phyloP scores from a whole-genome alignment of 2,888 invertebrate species.

The Dusona sp. region DNA sequence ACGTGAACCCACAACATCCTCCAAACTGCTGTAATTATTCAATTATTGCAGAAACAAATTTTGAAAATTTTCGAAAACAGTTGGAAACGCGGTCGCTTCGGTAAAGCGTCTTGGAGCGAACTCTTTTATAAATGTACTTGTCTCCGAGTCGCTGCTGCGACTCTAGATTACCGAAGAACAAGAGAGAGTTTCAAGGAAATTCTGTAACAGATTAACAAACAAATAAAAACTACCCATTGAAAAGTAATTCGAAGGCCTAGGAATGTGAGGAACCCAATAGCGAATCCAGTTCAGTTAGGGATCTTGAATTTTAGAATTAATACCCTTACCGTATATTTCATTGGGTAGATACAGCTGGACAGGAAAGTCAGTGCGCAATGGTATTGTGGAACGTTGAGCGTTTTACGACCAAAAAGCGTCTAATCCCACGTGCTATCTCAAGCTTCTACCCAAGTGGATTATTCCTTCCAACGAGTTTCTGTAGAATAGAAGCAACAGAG shows the following conservation, averaged over 20 bases:
- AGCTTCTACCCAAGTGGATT: constrained; percentile 51
- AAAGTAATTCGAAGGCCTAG: neutral
- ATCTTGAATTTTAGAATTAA: constrained; percentile 18
- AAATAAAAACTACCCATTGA: neutral
- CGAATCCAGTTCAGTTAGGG: neutral
- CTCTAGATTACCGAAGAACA: neutral
- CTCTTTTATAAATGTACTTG: too few relatives aligned
- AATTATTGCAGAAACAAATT: too few relatives aligned
- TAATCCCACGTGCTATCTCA: constrained; percentile 53
- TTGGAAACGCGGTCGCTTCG: too few relatives aligned
- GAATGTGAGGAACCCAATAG: neutral
- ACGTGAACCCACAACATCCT: too few relatives aligned
- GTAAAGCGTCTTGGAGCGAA: too few relatives aligned
- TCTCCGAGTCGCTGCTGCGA: too few relatives aligned
- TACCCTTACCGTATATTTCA: constrained; percentile 32
- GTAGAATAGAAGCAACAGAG: constrained; percentile 28
- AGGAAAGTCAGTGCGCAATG: constrained; percentile 36
- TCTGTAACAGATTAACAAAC: neutral
- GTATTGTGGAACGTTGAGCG: constrained; percentile 45
- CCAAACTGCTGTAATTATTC: too few relatives aligned
- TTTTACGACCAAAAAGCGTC: constrained; percentile 60
- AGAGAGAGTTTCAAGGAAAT: neutral
- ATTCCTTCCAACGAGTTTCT: constrained; percentile 56
- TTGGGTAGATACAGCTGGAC: constrained; percentile 30
- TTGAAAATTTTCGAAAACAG: too few relatives aligned